Percentiles rank a stretch among this genome's conserved stretches.
Evolutionary conservation across 2,888 invertebrate genomes (phyloP).

Genomic region (Tiphia femorata): DNA sequence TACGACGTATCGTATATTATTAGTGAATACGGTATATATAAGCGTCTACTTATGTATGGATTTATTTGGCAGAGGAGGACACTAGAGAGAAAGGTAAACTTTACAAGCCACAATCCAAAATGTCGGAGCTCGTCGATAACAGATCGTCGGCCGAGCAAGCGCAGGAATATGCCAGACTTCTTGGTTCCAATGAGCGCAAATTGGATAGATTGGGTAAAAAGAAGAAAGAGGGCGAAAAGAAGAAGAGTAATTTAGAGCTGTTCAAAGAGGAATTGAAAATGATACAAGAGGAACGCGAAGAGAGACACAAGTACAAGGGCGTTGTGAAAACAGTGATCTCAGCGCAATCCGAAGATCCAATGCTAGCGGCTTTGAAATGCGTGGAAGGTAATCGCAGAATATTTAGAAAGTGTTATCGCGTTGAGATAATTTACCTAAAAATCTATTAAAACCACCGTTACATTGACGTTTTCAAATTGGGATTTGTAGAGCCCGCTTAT

Average conservation of each 20-base stretch:
- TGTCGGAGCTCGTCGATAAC: constrained; percentile 73
- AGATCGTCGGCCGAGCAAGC: constrained; percentile 76
- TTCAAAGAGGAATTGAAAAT: constrained; percentile 99
- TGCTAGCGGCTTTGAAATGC: constrained; percentile 64
- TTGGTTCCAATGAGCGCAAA: constrained; percentile 75
- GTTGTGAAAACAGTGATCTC: constrained; percentile 72
- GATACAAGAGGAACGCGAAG: constrained; percentile 97
- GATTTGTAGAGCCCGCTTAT: too few relatives aligned
- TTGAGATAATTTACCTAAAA: too few relatives aligned
- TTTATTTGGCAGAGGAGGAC: constrained; percentile 80
- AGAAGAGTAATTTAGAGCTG: constrained; percentile 96
- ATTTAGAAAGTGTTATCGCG: too few relatives aligned
- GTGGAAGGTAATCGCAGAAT: constrained; percentile 58
- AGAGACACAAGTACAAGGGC: constrained; percentile 92
- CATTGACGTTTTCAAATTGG: not conserved
- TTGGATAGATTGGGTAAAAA: constrained; percentile 75
- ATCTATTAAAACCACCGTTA: not conserved
- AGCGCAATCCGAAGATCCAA: constrained; percentile 61
- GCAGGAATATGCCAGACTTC: constrained; percentile 77
- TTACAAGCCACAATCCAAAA: constrained; percentile 90
- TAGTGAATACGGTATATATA: not conserved
- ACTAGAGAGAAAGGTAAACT: constrained; percentile 89
- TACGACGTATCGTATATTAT: constrained; percentile 61
- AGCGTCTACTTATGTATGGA: too few relatives aligned
- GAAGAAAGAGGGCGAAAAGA: constrained; percentile 86